These are phyloP conservation scores for Laupala kohalensis DNA, from an alignment of 1,140 invertebrate species.

Conservation along the genomic window DNA sequence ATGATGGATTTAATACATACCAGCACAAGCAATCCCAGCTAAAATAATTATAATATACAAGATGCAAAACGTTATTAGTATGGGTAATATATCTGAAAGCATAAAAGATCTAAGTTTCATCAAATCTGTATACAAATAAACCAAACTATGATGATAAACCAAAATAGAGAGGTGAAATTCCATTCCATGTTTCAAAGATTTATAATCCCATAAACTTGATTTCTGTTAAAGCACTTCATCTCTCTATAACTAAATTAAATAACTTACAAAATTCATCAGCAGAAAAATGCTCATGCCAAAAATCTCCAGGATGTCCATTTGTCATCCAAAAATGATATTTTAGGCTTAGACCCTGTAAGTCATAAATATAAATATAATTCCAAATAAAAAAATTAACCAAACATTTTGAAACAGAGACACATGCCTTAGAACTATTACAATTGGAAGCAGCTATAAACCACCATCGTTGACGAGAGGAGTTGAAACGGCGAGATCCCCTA, in stretches of 20 bases:
- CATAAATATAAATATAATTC: not conserved
- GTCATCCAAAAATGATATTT: slow-evolving; percentile 63
- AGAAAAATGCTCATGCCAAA: slow-evolving; percentile 77
- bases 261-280: slow-evolving; percentile 85
- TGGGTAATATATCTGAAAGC: not conserved
- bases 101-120: no score
- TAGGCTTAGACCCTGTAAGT: slow-evolving; percentile 47
- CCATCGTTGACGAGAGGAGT: slow-evolving; percentile 55
- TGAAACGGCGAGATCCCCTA: slow-evolving; percentile 44
- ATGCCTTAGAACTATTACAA: slow-evolving; percentile 47
- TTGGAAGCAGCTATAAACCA: slow-evolving; percentile 66
- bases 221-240: no score
- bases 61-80: not conserved
- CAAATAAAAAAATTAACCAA: not conserved
- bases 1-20: not conserved
- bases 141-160: no score
- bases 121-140: no score
- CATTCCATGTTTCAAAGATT: no score
- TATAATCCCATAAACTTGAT: no score
- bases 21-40: not conserved
- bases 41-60: not conserved
- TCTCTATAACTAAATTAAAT: no score
- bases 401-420: no score
- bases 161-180: no score
- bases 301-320: slow-evolving; percentile 59